phyloP scores from a whole-genome alignment of 2,888 invertebrate species.

The Hymenopus coronatus region DNA sequence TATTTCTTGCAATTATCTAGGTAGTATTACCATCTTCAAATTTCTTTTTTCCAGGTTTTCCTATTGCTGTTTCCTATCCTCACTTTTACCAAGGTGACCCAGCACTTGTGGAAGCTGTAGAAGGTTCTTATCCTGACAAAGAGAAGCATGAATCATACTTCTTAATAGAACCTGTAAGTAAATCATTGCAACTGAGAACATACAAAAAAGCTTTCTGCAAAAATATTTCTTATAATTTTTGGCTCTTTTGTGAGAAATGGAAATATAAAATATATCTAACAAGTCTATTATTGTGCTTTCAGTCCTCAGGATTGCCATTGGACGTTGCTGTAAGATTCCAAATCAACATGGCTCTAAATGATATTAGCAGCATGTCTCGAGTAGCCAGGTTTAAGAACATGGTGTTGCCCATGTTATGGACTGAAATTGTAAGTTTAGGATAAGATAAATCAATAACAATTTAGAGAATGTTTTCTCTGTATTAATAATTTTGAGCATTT shows the following conservation, averaged over 20 bases:
- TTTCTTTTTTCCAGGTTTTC: conserved; percentile 59
- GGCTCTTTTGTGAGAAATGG: not conserved
- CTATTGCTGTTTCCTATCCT: conserved; percentile 83
- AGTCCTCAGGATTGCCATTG: conserved; percentile 68
- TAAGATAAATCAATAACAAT: not conserved
- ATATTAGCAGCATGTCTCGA: conserved; percentile 64
- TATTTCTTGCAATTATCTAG: not conserved
- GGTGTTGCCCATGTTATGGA: conserved; percentile 81
- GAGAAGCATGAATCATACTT: conserved; percentile 67
- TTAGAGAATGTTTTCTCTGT: too few relatives aligned
- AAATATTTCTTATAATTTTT: too few relatives aligned
- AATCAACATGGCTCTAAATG: conserved; percentile 79
- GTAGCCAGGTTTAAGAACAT: conserved; percentile 66
- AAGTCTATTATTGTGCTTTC: not conserved
- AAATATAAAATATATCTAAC: not conserved
- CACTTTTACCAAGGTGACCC: conserved; percentile 78
- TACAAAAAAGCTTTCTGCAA: too few relatives aligned
- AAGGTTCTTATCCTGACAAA: conserved; percentile 63
- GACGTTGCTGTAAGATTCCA: conserved; percentile 78
- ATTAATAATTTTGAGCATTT: too few relatives aligned
- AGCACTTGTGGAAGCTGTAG: conserved; percentile 60
- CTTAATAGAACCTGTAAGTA: conserved; percentile 73
- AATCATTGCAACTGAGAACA: not conserved
- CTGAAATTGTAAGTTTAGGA: conserved; percentile 76
- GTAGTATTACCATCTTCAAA: not conserved